A percentile compares a stretch with the other conserved stretches of the same genome.
phyloP scores from a whole-genome alignment of 30 jellyfish, hydroid and myxozoan species.

The Hydra vulgaris region DNA sequence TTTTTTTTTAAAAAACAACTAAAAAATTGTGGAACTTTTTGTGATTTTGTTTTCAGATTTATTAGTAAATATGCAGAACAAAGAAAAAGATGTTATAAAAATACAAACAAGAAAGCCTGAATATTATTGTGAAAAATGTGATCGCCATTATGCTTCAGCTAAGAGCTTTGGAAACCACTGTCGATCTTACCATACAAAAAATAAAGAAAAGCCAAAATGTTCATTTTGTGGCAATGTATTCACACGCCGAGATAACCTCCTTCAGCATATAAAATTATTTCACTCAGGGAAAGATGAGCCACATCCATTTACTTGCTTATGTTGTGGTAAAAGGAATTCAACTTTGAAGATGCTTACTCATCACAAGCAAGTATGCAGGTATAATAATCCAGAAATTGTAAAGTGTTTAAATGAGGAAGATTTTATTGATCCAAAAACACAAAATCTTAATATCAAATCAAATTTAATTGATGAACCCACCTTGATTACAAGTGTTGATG shows the following conservation, averaged over 20 bases:
- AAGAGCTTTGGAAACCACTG: constrained; percentile 30
- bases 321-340: neutral
- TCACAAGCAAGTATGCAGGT: neutral
- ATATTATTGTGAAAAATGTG: constrained; percentile 21
- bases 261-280: constrained; percentile 26
- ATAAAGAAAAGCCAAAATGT: constrained; percentile 29
- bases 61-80: neutral
- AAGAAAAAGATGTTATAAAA: neutral
- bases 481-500: neutral
- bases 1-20: no score
- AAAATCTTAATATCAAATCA: neutral
- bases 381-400: neutral
- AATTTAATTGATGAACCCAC: no score
- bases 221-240: constrained; percentile 26
- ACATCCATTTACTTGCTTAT: constrained; percentile 1
- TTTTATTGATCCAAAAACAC: neutral
- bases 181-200: constrained; percentile 22
- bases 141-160: constrained; percentile 25
- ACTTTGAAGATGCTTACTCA: neutral
- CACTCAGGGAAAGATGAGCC: constrained; percentile 7
- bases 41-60: neutral
- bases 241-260: constrained; percentile 31
- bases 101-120: neutral
- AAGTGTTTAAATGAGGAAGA: neutral
- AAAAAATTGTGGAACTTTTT: no score